Evolutionary conservation across 1,140 invertebrate genomes (phyloP), one percentile per base, ranked within the genome.

Genomic region (Ostrea edulis): DNA sequence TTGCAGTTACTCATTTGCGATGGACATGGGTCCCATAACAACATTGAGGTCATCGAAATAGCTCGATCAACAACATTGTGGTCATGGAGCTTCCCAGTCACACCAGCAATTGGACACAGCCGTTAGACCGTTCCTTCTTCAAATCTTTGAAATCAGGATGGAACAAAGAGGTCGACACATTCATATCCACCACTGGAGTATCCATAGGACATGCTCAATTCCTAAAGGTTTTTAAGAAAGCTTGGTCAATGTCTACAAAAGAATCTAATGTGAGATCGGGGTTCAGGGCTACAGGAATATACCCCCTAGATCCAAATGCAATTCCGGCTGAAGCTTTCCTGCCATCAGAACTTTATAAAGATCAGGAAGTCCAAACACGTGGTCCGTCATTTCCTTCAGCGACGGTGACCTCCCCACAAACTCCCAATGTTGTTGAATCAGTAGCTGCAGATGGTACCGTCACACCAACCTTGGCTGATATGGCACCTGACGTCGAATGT

Each of bases 41-140:
- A 58, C 55, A 58, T 58, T 9, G 55, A 58, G 14, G 9, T 58
- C 11, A 58, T 12, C 9, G 11, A 58, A 2, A 58, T 58, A 58
- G 55, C 55, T 12, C 55, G 11, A 12, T 58, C 3, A 58, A 58
- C 55, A 58, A 58, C 4, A 58, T 87, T 29, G 44, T 87, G 2
- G 12, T 89, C 4, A 12, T 82, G 0, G 85, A 89, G 51, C 65
- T 87, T 9, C 83, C 62, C 7, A 89, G 86, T 68, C 52, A 87
- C n/a, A 87, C 88, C 29, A 87, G 82, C 58, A 84, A 87, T n/a
- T 89, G 85, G 85, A 87, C 82, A 5, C 86, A 89, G 12, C 83
- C 65, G 7, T 55, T 87, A 77, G 88, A 87, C 68, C 55, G 84
- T 20, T 55, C 84, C 20, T 86, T 89, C 12, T 89, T 89, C 22